These are phyloP conservation scores for Caenorhabditis sulstoni DNA, from an alignment of 2,888 invertebrate species.

Conservation along the genomic window DNA sequence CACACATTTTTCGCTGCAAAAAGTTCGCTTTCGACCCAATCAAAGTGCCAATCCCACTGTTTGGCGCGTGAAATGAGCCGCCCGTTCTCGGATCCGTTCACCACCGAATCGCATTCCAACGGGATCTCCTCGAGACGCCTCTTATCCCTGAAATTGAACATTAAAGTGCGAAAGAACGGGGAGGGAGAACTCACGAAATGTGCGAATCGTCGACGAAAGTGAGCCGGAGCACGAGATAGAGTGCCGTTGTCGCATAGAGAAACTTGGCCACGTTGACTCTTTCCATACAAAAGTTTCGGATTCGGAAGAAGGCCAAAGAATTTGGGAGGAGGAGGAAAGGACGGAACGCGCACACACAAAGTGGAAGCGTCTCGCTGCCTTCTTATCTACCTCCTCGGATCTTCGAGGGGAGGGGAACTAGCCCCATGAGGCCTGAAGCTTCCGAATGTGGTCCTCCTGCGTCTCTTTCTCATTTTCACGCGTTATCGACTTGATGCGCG, in stretches of 20 bases:
- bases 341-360: constrained; percentile 32
- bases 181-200: constrained; percentile 31
- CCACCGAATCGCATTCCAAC: constrained; percentile 53
- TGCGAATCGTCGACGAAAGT: constrained; percentile 6
- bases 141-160: constrained; percentile 20
- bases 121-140: constrained; percentile 43
- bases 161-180: background rate
- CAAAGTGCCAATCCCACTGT: constrained; percentile 53
- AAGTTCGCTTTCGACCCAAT: constrained; percentile 47
- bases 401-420: constrained; percentile 2
- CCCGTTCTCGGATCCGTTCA: constrained; percentile 52
- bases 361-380: constrained; percentile 2
- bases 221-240: constrained; percentile 33
- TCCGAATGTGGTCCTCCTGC: constrained; percentile 50
- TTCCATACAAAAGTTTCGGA: constrained; percentile 9
- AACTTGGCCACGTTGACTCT: constrained; percentile 4
- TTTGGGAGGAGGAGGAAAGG: background rate
- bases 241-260: constrained; percentile 4
- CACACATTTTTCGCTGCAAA: constrained; percentile 50
- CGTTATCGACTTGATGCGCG: constrained; percentile 43
- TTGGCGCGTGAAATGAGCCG: constrained; percentile 12
- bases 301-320: background rate
- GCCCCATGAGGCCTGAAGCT: constrained; percentile 43
- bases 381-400: constrained; percentile 39
- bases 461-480: constrained; percentile 36